Base-by-base conservation (phyloP, 2,888 invertebrate species). In the Dicyrtomina minuta region DNA sequence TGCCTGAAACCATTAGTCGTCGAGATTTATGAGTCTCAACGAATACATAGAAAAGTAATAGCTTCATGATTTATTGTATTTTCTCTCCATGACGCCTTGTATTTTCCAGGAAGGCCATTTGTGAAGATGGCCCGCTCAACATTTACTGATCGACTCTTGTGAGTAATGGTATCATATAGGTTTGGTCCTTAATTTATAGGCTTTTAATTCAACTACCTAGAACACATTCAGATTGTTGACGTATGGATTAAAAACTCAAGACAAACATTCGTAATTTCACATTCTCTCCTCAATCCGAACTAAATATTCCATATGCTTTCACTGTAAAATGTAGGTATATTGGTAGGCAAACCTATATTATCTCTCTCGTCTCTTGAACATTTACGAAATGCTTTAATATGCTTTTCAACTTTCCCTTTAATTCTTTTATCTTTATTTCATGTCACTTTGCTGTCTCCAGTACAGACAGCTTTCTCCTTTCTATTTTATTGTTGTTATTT, bases 21-120 rank as follows among this genome's bases (percentile, higher is more conserved):
- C 33, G 66, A 66, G 66, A 66, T 66, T 66, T 66, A 66, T 66
- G 59, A 59, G 66, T 44, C 24, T 44, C 46, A 62, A 62, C 49
- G 58, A 66, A 49, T 49, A 66, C 46, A 58, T 59, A 59, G 43
- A 66, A 59, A 66, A 66, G 66, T 66, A 66, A 66, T 66, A 66
- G 66, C 66, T 59, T n/a, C n/a, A 58, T 66, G 66, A 66, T 66
- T 66, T 66, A 66, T 66, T 66, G 49, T 66, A 59, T 66, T 66
- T 66, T 66, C 66, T 66, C 66, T 43, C 66, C 41, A 66, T 66
- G 66, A 66, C 58, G 66, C 66, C 66, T 33, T 65, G 58, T 66
- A 56, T 58, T 55, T 66, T 33, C 22, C 20, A 46, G 22, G 46
- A 44, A 46, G 46, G 46, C 61, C 17, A 46, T 61, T 46, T 61